Evolutionary conservation across 1,140 invertebrate species (phyloP).

Genomic region (Eueides isabella): DNA sequence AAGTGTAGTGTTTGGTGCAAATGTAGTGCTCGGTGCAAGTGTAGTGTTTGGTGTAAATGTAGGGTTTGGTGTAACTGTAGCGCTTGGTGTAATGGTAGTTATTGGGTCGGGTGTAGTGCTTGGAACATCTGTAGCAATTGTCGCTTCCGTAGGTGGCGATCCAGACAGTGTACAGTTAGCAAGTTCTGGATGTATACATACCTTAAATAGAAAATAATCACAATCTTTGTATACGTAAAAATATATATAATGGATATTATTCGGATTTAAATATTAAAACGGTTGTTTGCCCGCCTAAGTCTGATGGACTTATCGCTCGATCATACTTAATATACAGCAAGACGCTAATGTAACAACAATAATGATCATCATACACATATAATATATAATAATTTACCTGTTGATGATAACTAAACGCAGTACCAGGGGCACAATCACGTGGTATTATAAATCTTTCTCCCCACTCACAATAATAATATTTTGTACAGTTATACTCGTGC

Average conservation of each 20-base stretch:
- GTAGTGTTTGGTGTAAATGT: background rate
- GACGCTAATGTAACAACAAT: too few species aligned
- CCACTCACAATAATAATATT: slow-evolving; percentile 70
- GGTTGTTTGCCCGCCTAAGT: too few species aligned
- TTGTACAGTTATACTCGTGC: slow-evolving; percentile 66
- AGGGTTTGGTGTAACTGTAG: background rate
- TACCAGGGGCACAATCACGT: slow-evolving; percentile 52
- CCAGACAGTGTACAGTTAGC: slow-evolving; percentile 28
- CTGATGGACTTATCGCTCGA: too few species aligned
- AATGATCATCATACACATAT: too few species aligned
- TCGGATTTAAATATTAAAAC: too few species aligned
- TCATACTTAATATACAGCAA: too few species aligned
- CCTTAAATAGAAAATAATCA: too few species aligned
- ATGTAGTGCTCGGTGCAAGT: slow-evolving; percentile 24
- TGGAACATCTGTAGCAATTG: background rate
- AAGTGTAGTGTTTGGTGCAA: slow-evolving; percentile 16
- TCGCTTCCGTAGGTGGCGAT: background rate
- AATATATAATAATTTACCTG: slow-evolving; percentile 61
- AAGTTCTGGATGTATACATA: slow-evolving; percentile 18
- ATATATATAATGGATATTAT: background rate
- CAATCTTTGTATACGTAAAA: slow-evolving; percentile 28
- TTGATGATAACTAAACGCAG: slow-evolving; percentile 52
- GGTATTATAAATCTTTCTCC: slow-evolving; percentile 44
- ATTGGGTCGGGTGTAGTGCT: background rate
- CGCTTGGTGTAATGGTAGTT: background rate